Evolutionary conservation across 2,888 invertebrate species (phyloP), one percentile per base, ranked within the genome.

Genomic region (Stenotaenia linearis): DNA sequence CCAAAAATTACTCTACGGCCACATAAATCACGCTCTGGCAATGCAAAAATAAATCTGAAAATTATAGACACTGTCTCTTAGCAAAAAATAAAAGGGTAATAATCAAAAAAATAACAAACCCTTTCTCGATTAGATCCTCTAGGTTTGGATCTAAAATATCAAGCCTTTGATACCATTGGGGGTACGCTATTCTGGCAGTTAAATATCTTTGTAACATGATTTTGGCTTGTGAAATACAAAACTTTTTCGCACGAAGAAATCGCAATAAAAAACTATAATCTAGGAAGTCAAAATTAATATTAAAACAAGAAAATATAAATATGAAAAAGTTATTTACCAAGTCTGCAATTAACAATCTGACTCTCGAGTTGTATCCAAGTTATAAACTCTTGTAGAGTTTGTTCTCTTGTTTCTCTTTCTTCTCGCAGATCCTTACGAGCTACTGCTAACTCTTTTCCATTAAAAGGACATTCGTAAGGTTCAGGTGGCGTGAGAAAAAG

Each of bases 141-240:
- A 94, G 91, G 82, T 90, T 88, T 0, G 92, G 90, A 81, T 92
- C 90, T 76, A 89, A 89, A 83, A 91, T 90, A 86, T 93, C 92
- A 82, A 93, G 89, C 80, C 92, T 91, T 84, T 90, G 90, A 86
- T 92, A 93, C 79, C 92, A 91, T 80, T 91, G 90, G 0, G 95
- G 91, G 86, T 92, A 92, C 10, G 92, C 92, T 85, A 92, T 92
- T 30, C 94, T 89, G 79, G 94, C 88, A 18, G 92, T 88, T 69
- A 94, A 88, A 85, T 94, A 94, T 30, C 93, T 89, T 85, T 94
- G 92, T 78, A 93, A 88, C 25, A 92, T 91, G 83, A 92, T 92
- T 84, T 93, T 91, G 0, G 93, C 92, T 91, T 92, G 91, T 1
- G 91, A 91, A 37, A 94, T 88, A 92, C 92, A 32, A 90, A 94